A percentile compares a stretch with the other conserved stretches of the same genome.
Conservation (phyloP, 2,113 vertebrate genomes). For the Cettia cetti region DNA sequence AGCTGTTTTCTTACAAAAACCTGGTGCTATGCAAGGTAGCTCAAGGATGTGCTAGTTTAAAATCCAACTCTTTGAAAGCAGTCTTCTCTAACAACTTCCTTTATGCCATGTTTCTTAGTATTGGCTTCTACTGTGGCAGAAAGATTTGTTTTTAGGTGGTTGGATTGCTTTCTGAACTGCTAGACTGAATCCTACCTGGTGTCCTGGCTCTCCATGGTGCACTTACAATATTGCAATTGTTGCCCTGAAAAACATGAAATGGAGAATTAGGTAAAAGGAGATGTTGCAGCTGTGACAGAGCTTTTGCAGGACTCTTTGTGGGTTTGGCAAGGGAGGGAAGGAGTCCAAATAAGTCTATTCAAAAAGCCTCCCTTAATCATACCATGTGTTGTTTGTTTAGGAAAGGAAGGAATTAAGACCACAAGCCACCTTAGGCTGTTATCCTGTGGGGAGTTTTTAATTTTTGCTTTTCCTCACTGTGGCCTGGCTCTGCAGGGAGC, state of each 20-base stretch:
- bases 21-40: background rate
- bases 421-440: background rate
- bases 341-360: rapidly evolving
- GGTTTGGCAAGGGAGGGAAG: background rate
- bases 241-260: background rate
- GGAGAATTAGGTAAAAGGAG: background rate
- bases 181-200: background rate
- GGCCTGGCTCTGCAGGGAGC: background rate
- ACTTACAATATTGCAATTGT: background rate
- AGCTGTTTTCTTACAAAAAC: background rate
- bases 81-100: background rate
- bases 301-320: background rate
- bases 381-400: background rate
- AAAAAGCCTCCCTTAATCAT: background rate
- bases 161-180: background rate
- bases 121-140: background rate
- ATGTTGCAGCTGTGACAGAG: background rate
- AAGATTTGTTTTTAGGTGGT: background rate
- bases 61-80: background rate
- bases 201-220: background rate
- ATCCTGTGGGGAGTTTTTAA: background rate
- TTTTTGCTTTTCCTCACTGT: background rate
- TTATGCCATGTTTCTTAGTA: background rate
- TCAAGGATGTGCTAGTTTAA: background rate
- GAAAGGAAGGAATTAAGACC: background rate